phyloP scores from a whole-genome alignment of 2,113 vertebrate species.

The Melanostigma gelatinosum region DNA sequence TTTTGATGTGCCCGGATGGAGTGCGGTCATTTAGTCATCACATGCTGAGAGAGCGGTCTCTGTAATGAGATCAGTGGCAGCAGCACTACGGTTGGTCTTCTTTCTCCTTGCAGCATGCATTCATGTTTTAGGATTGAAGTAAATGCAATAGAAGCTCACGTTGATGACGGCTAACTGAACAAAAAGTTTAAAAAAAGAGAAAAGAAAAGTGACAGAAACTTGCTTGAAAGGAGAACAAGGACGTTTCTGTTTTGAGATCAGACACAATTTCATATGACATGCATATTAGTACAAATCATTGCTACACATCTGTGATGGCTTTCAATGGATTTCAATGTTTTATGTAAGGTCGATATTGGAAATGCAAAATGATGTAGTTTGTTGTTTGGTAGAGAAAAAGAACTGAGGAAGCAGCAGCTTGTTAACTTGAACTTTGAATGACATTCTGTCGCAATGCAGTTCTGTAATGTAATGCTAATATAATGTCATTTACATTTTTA shows the following conservation, averaged over 20 bases:
- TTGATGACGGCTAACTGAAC: not conserved
- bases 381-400: too few species aligned
- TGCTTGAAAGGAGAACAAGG: not conserved
- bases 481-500: not conserved
- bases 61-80: conserved; percentile 54
- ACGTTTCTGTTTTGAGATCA: not conserved
- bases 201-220: not conserved
- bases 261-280: not conserved
- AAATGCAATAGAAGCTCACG: conserved; percentile 13
- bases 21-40: conserved; percentile 56
- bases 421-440: too few species aligned
- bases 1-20: conserved; percentile 44
- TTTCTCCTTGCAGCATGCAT: conserved; percentile 21
- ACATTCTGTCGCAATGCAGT: not conserved
- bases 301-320: not conserved
- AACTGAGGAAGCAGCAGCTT: too few species aligned
- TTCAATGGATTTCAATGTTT: not conserved
- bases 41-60: conserved; percentile 52
- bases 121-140: conserved; percentile 23
- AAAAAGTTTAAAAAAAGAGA: not conserved
- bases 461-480: not conserved
- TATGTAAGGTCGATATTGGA: not conserved
- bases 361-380: not conserved
- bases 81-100: conserved; percentile 35
- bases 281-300: not conserved